Evolutionary conservation across 2,113 vertebrate species (phyloP).

Genomic region (Coptodon rendalli): DNA sequence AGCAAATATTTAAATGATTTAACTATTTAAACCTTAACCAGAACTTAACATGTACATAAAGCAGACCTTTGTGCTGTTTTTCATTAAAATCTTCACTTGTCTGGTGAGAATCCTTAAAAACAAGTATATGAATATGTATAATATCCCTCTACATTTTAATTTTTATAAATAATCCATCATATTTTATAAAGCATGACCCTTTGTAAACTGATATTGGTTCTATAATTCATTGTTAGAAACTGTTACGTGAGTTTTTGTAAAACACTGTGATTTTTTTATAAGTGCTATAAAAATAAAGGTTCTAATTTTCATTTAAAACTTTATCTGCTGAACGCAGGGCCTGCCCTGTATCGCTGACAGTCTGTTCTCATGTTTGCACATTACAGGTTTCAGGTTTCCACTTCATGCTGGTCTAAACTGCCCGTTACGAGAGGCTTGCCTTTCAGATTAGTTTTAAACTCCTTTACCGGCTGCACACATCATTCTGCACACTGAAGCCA

Average conservation of each 20-base stretch:
- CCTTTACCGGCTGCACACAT: neutral
- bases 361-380: neutral
- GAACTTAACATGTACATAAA: neutral
- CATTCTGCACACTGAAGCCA: neutral
- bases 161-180: neutral
- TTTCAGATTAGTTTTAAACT: neutral
- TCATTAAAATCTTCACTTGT: neutral
- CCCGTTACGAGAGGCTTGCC: neutral
- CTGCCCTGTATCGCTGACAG: neutral
- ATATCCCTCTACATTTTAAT: accelerated
- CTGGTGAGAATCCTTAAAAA: neutral
- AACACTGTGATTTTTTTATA: neutral
- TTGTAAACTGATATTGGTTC: neutral
- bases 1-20: neutral
- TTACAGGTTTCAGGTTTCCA: neutral
- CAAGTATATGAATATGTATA: neutral
- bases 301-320: neutral
- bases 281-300: neutral
- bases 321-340: neutral
- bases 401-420: neutral
- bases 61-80: neutral
- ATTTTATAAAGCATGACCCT: neutral
- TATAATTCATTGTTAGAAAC: neutral
- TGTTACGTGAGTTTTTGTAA: neutral
- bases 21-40: neutral